Conservation (phyloP, 2,113 vertebrate species). For the Dasyprocta punctata region DNA sequence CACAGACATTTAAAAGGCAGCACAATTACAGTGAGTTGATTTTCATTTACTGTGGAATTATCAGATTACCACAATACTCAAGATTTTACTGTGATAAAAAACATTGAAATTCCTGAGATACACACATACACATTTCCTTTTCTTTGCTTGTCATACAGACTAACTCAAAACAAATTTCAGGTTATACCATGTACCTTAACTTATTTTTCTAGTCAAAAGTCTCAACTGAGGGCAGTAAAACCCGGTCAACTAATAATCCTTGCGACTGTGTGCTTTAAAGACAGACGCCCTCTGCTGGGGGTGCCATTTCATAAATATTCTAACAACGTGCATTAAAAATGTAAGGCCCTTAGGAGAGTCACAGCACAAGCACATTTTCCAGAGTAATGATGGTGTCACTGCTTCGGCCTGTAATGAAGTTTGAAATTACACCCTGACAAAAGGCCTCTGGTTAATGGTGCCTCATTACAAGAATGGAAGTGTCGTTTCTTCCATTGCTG, state of each 20-base stretch:
- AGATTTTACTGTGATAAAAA: neutral
- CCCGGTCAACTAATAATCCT: neutral
- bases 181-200: neutral
- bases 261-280: neutral
- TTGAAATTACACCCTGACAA: slow-evolving; percentile 74
- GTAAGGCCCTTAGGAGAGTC: neutral
- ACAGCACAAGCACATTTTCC: slow-evolving; percentile 9
- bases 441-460: slow-evolving; percentile 56
- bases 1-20: neutral
- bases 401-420: slow-evolving; percentile 53
- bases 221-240: slow-evolving; percentile 1
- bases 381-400: neutral
- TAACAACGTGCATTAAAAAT: slow-evolving; percentile 69
- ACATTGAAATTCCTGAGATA: neutral
- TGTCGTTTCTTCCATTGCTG: slow-evolving; percentile 51
- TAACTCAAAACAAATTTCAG: neutral
- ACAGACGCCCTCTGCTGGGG: slow-evolving; percentile 52
- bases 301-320: slow-evolving; percentile 73
- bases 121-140: neutral
- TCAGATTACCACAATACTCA: neutral
- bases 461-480: slow-evolving; percentile 69
- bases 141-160: neutral
- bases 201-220: slow-evolving; percentile 1
- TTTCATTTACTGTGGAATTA: neutral
- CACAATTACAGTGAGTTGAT: neutral